phyloP scores from a whole-genome alignment of 2,113 vertebrate species.

The Riparia riparia region DNA sequence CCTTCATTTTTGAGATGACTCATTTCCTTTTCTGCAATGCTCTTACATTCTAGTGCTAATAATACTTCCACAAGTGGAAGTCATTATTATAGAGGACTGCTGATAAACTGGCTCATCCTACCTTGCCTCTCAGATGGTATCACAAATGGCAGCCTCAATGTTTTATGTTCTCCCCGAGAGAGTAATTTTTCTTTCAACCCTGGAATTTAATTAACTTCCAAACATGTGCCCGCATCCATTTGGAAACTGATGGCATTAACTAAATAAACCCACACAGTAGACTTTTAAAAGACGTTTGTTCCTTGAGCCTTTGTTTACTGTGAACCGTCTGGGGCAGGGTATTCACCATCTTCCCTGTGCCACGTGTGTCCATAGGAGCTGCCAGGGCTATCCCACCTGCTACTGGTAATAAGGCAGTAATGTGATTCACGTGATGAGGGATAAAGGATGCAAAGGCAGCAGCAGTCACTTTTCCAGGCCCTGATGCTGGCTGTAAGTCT shows the following conservation, averaged over 20 bases:
- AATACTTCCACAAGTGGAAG: constrained; percentile 36
- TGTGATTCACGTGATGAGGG: neutral
- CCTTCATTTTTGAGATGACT: constrained; percentile 22
- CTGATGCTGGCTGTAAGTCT: neutral
- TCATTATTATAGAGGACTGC: constrained; percentile 8
- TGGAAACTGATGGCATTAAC: neutral
- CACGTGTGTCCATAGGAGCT: rapidly evolving
- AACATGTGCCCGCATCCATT: neutral
- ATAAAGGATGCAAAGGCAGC: neutral
- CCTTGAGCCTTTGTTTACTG: neutral
- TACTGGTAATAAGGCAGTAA: neutral
- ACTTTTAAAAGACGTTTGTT: neutral
- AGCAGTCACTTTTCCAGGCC: neutral
- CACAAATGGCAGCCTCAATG: neutral
- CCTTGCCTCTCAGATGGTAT: neutral
- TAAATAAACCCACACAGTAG: neutral
- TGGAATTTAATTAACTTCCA: neutral
- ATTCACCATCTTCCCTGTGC: neutral
- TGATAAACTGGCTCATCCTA: constrained; percentile 27
- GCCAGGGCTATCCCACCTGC: neutral
- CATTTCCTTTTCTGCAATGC: constrained; percentile 36
- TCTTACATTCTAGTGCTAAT: neutral
- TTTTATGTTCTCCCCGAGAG: neutral
- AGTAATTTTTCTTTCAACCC: neutral
- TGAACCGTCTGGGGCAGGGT: neutral